Evolutionary conservation across 2,888 invertebrate genomes (phyloP), one percentile per base, ranked within the genome.

Genomic region (Ligdia adustata): DNA sequence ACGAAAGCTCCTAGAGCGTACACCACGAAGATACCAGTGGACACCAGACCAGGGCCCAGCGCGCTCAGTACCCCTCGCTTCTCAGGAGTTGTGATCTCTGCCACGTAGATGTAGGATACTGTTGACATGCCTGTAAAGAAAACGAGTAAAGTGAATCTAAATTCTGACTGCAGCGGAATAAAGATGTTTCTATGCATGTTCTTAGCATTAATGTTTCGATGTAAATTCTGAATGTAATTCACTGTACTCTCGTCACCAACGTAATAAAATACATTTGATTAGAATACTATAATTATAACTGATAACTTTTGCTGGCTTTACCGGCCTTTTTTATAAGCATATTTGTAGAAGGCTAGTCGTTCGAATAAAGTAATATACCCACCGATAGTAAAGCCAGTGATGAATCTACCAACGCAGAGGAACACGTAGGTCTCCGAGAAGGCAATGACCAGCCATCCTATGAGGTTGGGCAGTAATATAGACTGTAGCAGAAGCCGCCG

Each of bases 301-400:
- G n/a, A n/a, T n/a, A n/a, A n/a, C n/a, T n/a, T n/a, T n/a, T n/a
- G n/a, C n/a, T n/a, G n/a, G n/a, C n/a, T n/a, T n/a, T n/a, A n/a
- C n/a, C n/a, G n/a, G n/a, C n/a, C n/a, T n/a, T n/a, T n/a, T n/a
- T n/a, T n/a, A n/a, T n/a, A n/a, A n/a, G n/a, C n/a, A n/a, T n/a
- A n/a, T n/a, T n/a, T n/a, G n/a, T n/a, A n/a, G n/a, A n/a, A n/a
- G n/a, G n/a, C n/a, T n/a, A n/a, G n/a, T n/a, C n/a, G n/a, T n/a
- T n/a, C n/a, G n/a, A n/a, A n/a, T n/a, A n/a, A 11, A 5, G 27
- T 11, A 6, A n/a, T 4, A n/a, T 24, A 63, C 85, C 84, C 71
- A 92, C 94, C 94, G 52, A 93, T 93, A 18, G 94, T 94, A 60
- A 94, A 92, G 22, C 94, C 94, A 2, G 94, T 93, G 61, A 95